Evolutionary conservation across 2,797 vertebrate species (phyloP), one percentile per base, ranked within the genome.

Genomic region (Pteronotus mesoamericanus): DNA sequence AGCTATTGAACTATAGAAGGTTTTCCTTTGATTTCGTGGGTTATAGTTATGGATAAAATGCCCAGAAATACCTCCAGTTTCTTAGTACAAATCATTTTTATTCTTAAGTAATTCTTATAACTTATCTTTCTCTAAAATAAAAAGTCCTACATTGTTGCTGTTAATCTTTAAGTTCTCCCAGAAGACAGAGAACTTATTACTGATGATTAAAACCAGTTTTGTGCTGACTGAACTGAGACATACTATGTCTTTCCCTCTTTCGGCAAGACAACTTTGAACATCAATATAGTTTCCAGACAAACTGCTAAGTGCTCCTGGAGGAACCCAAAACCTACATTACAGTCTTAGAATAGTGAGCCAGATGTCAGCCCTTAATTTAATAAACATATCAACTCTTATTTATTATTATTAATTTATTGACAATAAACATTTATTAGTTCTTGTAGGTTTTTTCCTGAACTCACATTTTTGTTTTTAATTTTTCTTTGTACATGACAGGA

Each of bases 191-290:
- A 14, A 94, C 6, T 95, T 92, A 75, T 14, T 91, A 71, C 15
- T 91, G n/a, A 83, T 82, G 66, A 75, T 71, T 80, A 92, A 85
- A 90, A 55, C 32, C 69, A 90, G 21, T 86, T 94, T 92, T 95
- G 32, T n/a, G 21, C 29, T 82, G 39, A 79, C 22, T 72, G 92
- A 83, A 92, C 19, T 18, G 89, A 92, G 55, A 79, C 42, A 42
- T 29, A 16, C 9, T n/a, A 21, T 29, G 8, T 42, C 77, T 72
- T 92, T 34, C n/a, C 66, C 46, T 37, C 37, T 8, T 32, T 9
- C 24, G 75, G 42, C 3, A 59, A n/a, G 59, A 26, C 39, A 89
- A 64, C 59, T 77, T 21, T 85, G 66, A 96, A 21, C 14, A 71
- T 85, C n/a, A 68, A 34, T 69, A 44, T 46, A 86, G 90, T 94